Evolutionary conservation across 2,888 invertebrate species (phyloP), one percentile per base, ranked within the genome.

Genomic region (Myopa testacea): DNA sequence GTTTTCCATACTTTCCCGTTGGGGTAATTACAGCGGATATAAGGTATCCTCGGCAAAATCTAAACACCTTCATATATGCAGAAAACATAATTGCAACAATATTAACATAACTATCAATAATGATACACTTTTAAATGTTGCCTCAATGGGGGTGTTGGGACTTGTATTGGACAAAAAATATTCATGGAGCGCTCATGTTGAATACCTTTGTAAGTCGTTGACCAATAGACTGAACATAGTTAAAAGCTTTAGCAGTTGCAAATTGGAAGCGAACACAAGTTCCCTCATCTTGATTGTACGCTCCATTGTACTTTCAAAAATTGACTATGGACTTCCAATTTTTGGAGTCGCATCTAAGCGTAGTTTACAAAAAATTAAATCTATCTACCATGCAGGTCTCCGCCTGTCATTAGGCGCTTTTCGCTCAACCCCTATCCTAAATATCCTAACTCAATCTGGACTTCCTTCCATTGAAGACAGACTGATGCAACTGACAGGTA

Each of bases 361-460:
- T 19, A 62, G 14, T 26, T 62, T 19, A 62, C 62, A 62, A 19
- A 62, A 62, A 62, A 62, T 62, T 26, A 62, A 62, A 62, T 26
- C 19, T 19, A n/a, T 62, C 19, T 19, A 62, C 26, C 62, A 62
- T 62, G 62, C 62, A 26, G 62, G 19, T 62, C 10, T 19, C 19
- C 62, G 8, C 26, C 62, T 62, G 4, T 16, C 62, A 62, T 62
- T 62, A 26, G 62, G 62, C 34, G 68, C 68, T 40, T 68, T n/a
- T 40, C 68, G 45, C 7, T 40, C 68, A 14, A 68, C 68, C 8
- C 62, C 62, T 26, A 63, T 63, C 68, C 40, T 38, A 19, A 68
- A 68, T 40, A 38, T 63, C 19, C 68, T 68, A 14, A 26, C 45
- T 16, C 45, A 68, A 68, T 68, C 68, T 6, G 68, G 45, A 45